Evolutionary conservation across 2,113 vertebrate genomes (phyloP).

Genomic region (Pachyramphus minor): DNA sequence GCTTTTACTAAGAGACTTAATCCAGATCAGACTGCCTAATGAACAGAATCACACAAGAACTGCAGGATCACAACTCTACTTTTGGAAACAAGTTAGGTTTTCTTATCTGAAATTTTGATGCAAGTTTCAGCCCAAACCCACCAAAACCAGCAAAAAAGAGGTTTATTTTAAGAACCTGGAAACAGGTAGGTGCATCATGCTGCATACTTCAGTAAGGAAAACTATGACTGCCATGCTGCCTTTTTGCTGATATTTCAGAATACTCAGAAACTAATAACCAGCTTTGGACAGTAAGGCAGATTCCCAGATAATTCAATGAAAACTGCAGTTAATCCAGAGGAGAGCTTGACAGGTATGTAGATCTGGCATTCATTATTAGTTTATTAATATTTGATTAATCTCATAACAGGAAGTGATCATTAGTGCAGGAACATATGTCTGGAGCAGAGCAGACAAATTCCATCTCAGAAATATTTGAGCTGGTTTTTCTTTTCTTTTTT

Average conservation of each 20-base stretch:
- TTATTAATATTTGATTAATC: conserved; percentile 36
- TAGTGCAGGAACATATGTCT: background rate
- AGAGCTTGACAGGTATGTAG: background rate
- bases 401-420: background rate
- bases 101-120: background rate
- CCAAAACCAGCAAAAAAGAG: background rate
- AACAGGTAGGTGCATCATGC: background rate
- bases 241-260: conserved; percentile 21
- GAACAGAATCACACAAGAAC: background rate
- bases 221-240: background rate
- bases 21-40: background rate
- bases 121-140: background rate
- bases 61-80: accelerated
- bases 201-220: background rate
- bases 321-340: background rate
- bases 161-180: background rate
- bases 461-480: background rate
- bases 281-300: background rate
- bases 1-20: background rate
- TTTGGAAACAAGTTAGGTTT: background rate
- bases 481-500: background rate
- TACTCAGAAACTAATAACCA: background rate
- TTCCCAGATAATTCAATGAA: background rate
- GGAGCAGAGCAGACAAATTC: background rate
- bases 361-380: background rate